These are phyloP conservation scores for Mesaphorura yosii DNA, from an alignment of 1,140 invertebrate genomes.

Conservation along the genomic window DNA sequence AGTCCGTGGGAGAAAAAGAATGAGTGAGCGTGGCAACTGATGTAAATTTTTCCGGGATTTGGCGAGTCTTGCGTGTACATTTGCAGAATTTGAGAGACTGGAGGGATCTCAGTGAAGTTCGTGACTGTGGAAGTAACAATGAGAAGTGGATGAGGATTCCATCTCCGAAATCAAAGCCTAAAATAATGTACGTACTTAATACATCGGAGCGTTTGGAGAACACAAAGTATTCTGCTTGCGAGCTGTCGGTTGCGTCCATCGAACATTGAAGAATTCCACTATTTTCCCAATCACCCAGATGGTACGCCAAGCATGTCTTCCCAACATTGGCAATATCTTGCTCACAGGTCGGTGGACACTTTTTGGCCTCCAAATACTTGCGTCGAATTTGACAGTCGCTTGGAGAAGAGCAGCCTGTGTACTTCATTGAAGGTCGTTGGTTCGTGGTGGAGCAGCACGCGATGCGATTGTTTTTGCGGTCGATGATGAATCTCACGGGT, in stretches of 20 bases:
- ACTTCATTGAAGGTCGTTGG: slow-evolving; percentile 4
- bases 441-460: slow-evolving; percentile 9
- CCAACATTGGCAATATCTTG: not conserved
- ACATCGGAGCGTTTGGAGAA: slow-evolving; percentile 13
- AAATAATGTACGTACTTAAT: slow-evolving; percentile 8
- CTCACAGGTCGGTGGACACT: slow-evolving; percentile 14
- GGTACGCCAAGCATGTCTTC: slow-evolving; percentile 10
- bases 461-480: slow-evolving; percentile 4
- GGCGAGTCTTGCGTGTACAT: slow-evolving; percentile 9
- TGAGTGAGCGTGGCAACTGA: slow-evolving; percentile 16
- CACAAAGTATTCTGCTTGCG: not conserved
- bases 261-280: slow-evolving; percentile 13
- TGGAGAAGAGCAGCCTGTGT: slow-evolving; percentile 8
- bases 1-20: slow-evolving; percentile 28
- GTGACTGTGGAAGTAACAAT: slow-evolving; percentile 13
- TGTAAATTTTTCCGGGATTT: not conserved
- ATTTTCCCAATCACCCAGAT: slow-evolving; percentile 7
- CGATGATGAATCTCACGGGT: not conserved
- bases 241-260: not conserved
- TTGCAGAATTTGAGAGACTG: slow-evolving; percentile 7
- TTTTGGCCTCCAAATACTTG: not conserved
- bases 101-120: slow-evolving; percentile 10
- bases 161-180: not conserved
- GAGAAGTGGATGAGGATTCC: not conserved
- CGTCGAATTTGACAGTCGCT: slow-evolving; percentile 9